Percentiles rank a stretch among this genome's conserved stretches.
These are phyloP conservation scores for Magallana angulata DNA, from an alignment of 1,140 invertebrate genomes.

Conservation along the genomic window DNA sequence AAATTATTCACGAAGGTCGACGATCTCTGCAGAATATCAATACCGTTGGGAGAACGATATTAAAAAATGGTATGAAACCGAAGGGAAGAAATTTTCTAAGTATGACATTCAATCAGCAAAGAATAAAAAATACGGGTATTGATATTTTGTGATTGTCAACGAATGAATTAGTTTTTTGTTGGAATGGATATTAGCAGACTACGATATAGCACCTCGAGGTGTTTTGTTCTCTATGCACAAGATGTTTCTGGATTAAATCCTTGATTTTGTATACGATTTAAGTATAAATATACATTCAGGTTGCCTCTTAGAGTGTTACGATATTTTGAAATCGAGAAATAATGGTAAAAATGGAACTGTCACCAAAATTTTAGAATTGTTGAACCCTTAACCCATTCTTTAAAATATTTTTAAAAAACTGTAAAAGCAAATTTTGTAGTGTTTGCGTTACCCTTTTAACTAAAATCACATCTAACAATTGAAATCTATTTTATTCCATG, in stretches of 20 bases:
- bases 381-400: no score
- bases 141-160: slow-evolving; percentile 7
- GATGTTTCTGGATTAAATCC: background rate
- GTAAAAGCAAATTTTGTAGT: no score
- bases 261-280: no score
- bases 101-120: background rate
- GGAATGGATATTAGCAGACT: background rate
- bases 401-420: no score
- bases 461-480: no score
- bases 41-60: background rate
- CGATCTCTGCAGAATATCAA: background rate
- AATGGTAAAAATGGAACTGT: no score
- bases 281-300: no score
- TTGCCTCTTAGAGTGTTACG: no score
- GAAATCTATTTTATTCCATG: no score
- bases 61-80: background rate
- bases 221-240: background rate
- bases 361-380: no score
- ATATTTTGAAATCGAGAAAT: no score
- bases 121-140: background rate
- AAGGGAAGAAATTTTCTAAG: background rate
- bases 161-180: background rate
- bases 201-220: background rate
- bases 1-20: background rate
- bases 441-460: no score